Evolutionary conservation across 2,888 invertebrate genomes (phyloP).

Genomic region (Pardosa pseudoannulata): DNA sequence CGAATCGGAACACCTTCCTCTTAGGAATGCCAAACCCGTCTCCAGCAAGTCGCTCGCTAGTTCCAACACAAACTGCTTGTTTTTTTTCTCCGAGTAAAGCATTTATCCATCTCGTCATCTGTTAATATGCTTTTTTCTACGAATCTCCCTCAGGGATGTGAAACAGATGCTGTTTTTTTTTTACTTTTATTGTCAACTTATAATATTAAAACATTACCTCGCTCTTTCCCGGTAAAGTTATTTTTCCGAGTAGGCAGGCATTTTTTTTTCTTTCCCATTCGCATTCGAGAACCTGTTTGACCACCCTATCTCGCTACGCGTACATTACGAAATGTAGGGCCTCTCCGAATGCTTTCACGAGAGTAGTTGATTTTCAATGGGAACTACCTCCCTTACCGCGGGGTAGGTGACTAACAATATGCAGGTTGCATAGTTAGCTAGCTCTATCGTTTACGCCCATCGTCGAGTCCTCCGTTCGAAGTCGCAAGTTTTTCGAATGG

Average conservation of each 20-base stretch:
- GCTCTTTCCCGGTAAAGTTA: not conserved
- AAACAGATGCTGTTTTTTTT: not conserved
- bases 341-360: not conserved
- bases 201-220: not conserved
- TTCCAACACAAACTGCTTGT: too few relatives aligned
- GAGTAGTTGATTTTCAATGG: not conserved
- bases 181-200: not conserved
- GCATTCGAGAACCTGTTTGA: not conserved
- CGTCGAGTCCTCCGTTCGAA: too few relatives aligned
- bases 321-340: slow-evolving; percentile 1
- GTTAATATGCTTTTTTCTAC: not conserved
- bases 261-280: not conserved
- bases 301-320: not conserved
- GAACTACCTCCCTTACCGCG: slow-evolving; percentile 6
- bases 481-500: too few relatives aligned
- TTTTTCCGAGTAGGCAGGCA: not conserved
- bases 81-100: too few relatives aligned
- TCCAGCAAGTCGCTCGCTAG: too few relatives aligned
- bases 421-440: not conserved
- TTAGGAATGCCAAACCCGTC: too few relatives aligned
- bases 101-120: not conserved
- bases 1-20: too few relatives aligned
- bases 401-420: not conserved
- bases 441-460: not conserved
- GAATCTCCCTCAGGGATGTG: not conserved